phyloP scores from a whole-genome alignment of 2,113 vertebrate species.

The Oceanites oceanicus region DNA sequence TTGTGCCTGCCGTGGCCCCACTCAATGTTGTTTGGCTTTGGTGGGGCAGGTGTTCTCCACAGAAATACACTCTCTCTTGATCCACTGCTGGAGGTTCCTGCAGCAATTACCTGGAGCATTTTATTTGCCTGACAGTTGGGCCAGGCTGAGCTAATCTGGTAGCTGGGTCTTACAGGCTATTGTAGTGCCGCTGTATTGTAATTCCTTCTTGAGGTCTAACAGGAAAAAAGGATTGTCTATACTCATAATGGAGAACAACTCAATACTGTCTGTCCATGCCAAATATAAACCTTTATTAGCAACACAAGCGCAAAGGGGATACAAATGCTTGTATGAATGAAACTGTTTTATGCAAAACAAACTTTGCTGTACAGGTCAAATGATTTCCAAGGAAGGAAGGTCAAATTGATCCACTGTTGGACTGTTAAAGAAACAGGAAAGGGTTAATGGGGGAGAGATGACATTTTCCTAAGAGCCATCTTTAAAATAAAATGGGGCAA shows the following conservation, averaged over 20 bases:
- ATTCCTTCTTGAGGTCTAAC: background rate
- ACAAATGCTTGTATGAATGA: background rate
- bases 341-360: background rate
- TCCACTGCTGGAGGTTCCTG: background rate
- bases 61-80: background rate
- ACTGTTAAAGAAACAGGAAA: background rate
- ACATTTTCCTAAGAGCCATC: background rate
- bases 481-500: background rate
- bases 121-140: background rate
- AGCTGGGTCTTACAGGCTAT: background rate
- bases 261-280: background rate
- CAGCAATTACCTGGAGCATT: background rate
- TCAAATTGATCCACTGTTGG: background rate
- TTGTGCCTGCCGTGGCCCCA: background rate
- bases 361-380: background rate
- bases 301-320: background rate
- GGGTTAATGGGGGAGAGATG: background rate
- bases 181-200: background rate
- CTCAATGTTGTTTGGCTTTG: background rate
- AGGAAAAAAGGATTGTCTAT: background rate
- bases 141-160: background rate
- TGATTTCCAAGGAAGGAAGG: background rate
- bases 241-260: background rate
- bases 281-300: constrained; percentile 51
- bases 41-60: background rate